Base-by-base conservation (phyloP, 2,888 invertebrate species). In the Zygaena filipendulae region DNA sequence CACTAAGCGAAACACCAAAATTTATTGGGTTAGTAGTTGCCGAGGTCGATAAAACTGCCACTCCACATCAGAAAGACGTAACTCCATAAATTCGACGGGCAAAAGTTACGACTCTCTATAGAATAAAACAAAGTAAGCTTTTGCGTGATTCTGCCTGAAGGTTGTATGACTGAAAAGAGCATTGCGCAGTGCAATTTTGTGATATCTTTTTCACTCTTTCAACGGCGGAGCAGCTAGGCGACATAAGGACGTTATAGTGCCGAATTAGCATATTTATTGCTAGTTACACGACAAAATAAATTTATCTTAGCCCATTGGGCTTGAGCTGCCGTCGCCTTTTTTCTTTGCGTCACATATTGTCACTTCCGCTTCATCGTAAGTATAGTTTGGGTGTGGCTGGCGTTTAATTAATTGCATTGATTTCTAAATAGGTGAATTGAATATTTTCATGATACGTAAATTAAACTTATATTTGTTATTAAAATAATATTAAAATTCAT, bases 21-120 rank as follows among this genome's bases (percentile, higher is more conserved):
- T 79, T 79, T 79, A 79, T 79, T 79, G 56, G 79, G 77, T 79
- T 79, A 79, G 75, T 77, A 79, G 79, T 77, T 64, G 67, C 75
- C 66, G 63, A 75, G 79, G 77, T 79, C 79, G 79, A 79, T 79
- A 79, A 77, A 77, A 74, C 66, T 68, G 59, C 50, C 47, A 39
- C 45, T 47, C 56, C 47, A 52, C 50, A 49, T 45, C 52, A 56
- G 50, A 75, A 75, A 40, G 67, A 42, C 66, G 64, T 72, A 74
- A 62, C 59, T 71, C 60, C 47, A 52, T 49, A 52, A 59, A 61
- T 61, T 16, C 40, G 45, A 45, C 43, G 42, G 44, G 48, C 47
- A 62, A 66, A 70, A 69, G 61, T 64, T 55, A 67, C 69, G 57
- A 74, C 75, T 61, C 46, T 68, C 48, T 39, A 51, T 37, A 35